These are phyloP conservation scores for Endotricha flammealis DNA, from an alignment of 2,888 invertebrate genomes.

Conservation along the genomic window DNA sequence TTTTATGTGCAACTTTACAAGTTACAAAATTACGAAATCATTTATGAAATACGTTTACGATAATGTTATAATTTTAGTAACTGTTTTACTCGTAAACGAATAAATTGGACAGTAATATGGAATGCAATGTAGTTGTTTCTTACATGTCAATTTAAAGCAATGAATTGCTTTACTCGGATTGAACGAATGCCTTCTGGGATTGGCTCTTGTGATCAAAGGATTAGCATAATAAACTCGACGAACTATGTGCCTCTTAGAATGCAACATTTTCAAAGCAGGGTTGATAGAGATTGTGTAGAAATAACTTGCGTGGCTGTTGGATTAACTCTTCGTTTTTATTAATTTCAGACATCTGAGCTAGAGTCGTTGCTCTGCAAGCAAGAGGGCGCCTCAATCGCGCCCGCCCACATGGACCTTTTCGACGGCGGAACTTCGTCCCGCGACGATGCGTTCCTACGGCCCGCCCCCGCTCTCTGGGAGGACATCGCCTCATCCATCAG, in stretches of 20 bases:
- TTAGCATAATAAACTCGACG: conserved; percentile 29
- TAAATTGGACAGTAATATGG: no score
- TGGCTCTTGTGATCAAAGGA: conserved; percentile 28
- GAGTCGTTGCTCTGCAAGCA: conserved; percentile 88
- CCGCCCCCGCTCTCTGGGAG: conserved; percentile 93
- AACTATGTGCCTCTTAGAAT: conserved; percentile 17
- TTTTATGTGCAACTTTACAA: no score
- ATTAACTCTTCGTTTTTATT: conserved; percentile 13
- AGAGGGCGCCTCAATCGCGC: conserved; percentile 81
- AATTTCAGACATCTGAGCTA: conserved; percentile 85
- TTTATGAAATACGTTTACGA: no score
- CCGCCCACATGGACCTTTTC: conserved; percentile 78
- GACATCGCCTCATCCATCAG: conserved; percentile 94
- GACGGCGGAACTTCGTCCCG: conserved; percentile 77
- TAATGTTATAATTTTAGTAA: no score
- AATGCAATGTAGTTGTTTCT: no score
- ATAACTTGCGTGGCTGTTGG: conserved; percentile 22
- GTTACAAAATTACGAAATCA: no score
- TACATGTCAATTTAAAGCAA: conserved; percentile 9
- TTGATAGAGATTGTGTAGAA: conserved; percentile 28
- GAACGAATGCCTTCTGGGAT: conserved; percentile 27
- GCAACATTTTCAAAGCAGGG: conserved; percentile 17
- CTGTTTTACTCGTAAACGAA: no score
- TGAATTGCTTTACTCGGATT: conserved; percentile 11
- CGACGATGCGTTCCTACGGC: conserved; percentile 92